Conservation (phyloP, 2,113 vertebrate species). For the Odocoileus hemionus region DNA sequence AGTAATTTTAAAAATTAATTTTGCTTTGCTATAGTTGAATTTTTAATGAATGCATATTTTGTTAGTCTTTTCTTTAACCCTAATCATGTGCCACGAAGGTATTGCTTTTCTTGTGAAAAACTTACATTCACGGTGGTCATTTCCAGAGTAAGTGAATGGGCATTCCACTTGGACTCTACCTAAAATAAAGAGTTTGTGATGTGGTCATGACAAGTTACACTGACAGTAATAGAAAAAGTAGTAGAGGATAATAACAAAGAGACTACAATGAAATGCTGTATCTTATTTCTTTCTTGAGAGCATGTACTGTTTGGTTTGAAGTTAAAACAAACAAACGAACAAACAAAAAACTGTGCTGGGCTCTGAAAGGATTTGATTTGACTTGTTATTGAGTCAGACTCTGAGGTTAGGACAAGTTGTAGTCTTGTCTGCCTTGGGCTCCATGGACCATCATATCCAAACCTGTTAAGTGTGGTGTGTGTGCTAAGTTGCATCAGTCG, state of each 20-base stretch:
- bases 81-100: not conserved
- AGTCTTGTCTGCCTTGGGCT: not conserved
- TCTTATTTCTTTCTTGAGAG: not conserved
- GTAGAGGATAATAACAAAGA: not conserved
- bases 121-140: not conserved
- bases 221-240: not conserved
- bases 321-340: not conserved
- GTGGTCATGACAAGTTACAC: not conserved
- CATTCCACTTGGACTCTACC: not conserved
- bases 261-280: not conserved
- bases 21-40: constrained; percentile 15
- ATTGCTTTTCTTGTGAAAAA: not conserved
- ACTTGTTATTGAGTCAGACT: not conserved
- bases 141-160: not conserved
- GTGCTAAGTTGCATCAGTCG: not conserved
- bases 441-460: not conserved
- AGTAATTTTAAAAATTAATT: constrained; percentile 30
- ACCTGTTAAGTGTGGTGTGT: not conserved
- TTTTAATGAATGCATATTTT: constrained; percentile 21
- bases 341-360: not conserved
- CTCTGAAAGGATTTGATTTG: not conserved
- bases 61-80: not conserved
- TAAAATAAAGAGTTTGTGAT: not conserved
- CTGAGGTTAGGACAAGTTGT: not conserved
- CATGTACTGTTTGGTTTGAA: not conserved